Evolutionary conservation across 1,140 invertebrate species (phyloP).

Genomic region (Caenorhabditis inopinata): DNA sequence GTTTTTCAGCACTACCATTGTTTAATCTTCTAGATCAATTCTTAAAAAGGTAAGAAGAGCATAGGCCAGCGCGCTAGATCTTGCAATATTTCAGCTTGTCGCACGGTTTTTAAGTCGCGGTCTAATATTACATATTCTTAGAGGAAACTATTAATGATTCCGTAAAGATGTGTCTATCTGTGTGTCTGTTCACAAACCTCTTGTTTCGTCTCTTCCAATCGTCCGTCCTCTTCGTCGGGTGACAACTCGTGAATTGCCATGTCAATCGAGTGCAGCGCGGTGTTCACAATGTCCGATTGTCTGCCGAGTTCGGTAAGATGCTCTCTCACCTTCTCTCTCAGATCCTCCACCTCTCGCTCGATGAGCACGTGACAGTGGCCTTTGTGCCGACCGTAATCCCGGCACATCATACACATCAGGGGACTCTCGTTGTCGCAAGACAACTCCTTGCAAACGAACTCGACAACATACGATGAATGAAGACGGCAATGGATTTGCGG

Average conservation of each 20-base stretch:
- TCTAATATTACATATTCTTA: no score
- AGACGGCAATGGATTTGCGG: background rate
- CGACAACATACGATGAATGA: constrained; percentile 2
- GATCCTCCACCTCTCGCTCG: constrained; percentile 14
- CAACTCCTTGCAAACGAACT: constrained; percentile 24
- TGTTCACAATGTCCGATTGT: background rate
- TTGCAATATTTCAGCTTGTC: no score
- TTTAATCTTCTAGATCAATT: no score
- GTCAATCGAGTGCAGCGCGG: background rate
- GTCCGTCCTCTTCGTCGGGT: background rate
- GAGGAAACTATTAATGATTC: no score
- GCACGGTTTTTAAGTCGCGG: no score
- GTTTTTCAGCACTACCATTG: no score
- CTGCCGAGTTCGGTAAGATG: background rate
- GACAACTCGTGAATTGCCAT: background rate
- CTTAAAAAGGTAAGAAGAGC: no score
- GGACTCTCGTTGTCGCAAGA: constrained; percentile 11
- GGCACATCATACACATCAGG: constrained; percentile 34
- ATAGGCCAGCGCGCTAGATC: no score
- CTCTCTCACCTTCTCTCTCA: constrained; percentile 11
- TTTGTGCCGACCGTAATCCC: constrained; percentile 35
- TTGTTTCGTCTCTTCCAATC: background rate
- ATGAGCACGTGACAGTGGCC: constrained; percentile 1
- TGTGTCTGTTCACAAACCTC: no score
- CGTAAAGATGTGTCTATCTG: no score